Percentiles rank a stretch among this genome's conserved stretches.
Conservation (phyloP, 2,888 invertebrate genomes). For the Peribatodes rhomboidaria region DNA sequence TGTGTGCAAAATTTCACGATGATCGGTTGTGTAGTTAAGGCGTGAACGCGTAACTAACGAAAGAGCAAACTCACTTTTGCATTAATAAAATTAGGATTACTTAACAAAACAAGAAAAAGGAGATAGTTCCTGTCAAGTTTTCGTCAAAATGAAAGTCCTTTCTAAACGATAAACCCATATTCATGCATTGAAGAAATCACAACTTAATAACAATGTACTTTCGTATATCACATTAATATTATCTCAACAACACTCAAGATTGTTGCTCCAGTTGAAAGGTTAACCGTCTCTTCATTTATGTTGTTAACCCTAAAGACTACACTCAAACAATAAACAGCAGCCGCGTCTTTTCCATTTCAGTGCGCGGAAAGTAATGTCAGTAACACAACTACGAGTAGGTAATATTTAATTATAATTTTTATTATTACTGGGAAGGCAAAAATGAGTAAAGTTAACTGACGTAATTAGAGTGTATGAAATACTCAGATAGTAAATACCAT, state of each 20-base stretch:
- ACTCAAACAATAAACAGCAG: slow-evolving; percentile 39
- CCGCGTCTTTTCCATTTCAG: slow-evolving; percentile 36
- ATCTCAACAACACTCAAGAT: slow-evolving; percentile 25
- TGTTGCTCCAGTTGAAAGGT: slow-evolving; percentile 37
- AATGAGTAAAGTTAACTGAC: background rate
- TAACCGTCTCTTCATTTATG: slow-evolving; percentile 39
- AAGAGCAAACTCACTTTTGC: too few relatives aligned
- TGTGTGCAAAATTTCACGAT: too few relatives aligned
- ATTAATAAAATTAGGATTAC: too few relatives aligned
- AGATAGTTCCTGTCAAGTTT: background rate
- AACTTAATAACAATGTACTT: slow-evolving; percentile 1
- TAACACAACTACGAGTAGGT: slow-evolving; percentile 7
- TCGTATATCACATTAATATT: slow-evolving; percentile 13
- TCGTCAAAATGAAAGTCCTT: background rate
- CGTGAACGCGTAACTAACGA: too few relatives aligned
- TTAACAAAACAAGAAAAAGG: too few relatives aligned
- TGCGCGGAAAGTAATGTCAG: slow-evolving; percentile 11
- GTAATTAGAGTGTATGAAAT: background rate
- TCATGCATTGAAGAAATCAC: background rate
- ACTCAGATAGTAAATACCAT: too few relatives aligned
- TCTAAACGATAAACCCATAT: background rate
- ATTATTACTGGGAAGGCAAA: background rate
- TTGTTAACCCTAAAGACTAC: slow-evolving; percentile 41
- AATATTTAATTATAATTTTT: too few relatives aligned
- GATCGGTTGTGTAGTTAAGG: too few relatives aligned